Evolutionary conservation across 2,888 invertebrate species (phyloP), one percentile per base, ranked within the genome.

Genomic region (Agrilus biguttatus): DNA sequence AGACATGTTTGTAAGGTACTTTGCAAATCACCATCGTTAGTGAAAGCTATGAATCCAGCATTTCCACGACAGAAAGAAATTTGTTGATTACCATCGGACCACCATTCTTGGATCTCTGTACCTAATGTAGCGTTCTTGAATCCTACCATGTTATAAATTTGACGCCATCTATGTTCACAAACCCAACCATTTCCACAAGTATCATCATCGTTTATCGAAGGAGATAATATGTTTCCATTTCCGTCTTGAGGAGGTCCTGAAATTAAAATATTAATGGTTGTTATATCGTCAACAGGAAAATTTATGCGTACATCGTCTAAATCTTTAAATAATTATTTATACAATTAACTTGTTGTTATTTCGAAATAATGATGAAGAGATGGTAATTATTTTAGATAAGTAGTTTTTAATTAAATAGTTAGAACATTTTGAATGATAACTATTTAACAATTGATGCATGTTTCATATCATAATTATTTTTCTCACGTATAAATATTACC

Each of bases 151-250:
- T 78, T 75, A 67, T 67, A 80, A 53, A 89, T 85, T 59, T 83
- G 81, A 1, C 81, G 70, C 88, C 88, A 89, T 21, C 89, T 74
- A 64, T 90, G 84, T 62, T 91, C 89, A 55, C 88, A 88, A 0
- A 87, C 65, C 83, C 85, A 88, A 3, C 84, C 86, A 50, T 77
- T 77, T 0, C 71, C 71, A 55, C 87, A 88, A 0, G 71, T 67
- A 0, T 69, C 66, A 46, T 85, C 81, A 5, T 71, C 57, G 51
- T 80, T 77, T 45, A 85, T 77, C 14, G 65, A 65, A 1, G 85
- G 79, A 0, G 80, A 75, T 12, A 77, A 62, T n/a, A 81, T 75
- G 45, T 78, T 74, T 5, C 73, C 77, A 12, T 68, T 60, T 6
- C 50, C 56, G 48, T 83, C 78, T 55, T 72, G 71, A 0, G 88